Conservation (phyloP, 92 coral and sea anemone genomes). For the Palythoa caribaeorum region DNA sequence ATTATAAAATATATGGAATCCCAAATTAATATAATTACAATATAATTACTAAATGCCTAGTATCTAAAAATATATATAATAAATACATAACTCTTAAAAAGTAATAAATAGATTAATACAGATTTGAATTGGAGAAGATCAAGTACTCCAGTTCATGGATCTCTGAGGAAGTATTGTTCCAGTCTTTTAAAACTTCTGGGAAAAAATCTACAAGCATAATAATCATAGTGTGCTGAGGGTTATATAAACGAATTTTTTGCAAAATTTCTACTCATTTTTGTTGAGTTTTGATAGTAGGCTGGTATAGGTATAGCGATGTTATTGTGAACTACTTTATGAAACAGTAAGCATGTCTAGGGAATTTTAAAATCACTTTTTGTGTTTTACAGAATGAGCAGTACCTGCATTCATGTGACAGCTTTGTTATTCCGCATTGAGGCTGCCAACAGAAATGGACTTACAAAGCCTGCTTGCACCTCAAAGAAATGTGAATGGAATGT, state of each 20-base stretch:
- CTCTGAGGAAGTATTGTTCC: background rate
- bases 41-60: too few relatives aligned
- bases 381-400: constrained; percentile 48
- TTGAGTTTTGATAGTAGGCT: background rate
- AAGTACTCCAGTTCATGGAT: background rate
- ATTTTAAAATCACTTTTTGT: constrained; percentile 1
- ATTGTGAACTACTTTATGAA: background rate
- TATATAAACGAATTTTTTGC: constrained; percentile 29
- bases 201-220: background rate
- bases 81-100: background rate
- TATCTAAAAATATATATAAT: too few relatives aligned
- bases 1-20: too few relatives aligned
- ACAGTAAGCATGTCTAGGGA: background rate
- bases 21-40: too few relatives aligned
- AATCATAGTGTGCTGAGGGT: background rate
- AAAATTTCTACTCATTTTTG: background rate
- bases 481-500: constrained; percentile 59
- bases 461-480: constrained; percentile 68
- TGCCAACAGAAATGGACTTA: constrained; percentile 64
- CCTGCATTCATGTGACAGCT: constrained; percentile 69
- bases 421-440: constrained; percentile 65
- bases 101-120: background rate
- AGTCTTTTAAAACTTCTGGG: background rate
- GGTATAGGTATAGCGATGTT: background rate
- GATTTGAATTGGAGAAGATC: background rate